Percentiles rank a stretch among this genome's conserved stretches.
phyloP scores from a whole-genome alignment of 2,797 vertebrate genomes.

The Acropternis orthonyx region DNA sequence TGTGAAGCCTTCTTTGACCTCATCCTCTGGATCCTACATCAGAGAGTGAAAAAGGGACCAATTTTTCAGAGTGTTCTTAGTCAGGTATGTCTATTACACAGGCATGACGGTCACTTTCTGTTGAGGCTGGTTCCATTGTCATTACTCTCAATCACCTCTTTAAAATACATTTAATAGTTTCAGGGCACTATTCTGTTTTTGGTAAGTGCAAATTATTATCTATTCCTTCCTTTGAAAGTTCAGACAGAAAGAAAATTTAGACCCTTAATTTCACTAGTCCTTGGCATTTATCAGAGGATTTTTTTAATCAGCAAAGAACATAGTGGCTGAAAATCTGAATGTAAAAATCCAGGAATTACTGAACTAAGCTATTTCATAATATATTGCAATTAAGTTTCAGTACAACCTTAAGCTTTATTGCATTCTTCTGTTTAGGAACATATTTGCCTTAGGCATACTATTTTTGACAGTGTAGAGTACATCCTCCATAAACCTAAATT shows the following conservation, averaged over 20 bases:
- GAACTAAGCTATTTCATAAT: slow-evolving; percentile 5
- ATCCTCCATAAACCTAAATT: slow-evolving; percentile 57
- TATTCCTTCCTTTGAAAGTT: neutral
- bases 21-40: neutral
- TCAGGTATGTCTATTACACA: neutral
- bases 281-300: neutral
- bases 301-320: neutral
- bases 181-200: neutral
- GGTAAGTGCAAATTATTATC: neutral
- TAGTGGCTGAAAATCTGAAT: neutral
- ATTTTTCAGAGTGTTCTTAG: neutral
- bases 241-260: neutral
- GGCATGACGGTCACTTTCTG: accelerated
- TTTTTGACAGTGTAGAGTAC: slow-evolving; percentile 50
- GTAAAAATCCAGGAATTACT: slow-evolving; percentile 18
- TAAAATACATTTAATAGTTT: neutral
- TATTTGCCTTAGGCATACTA: slow-evolving; percentile 41
- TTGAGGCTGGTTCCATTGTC: neutral
- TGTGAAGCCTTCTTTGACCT: neutral
- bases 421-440: slow-evolving; percentile 49
- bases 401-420: slow-evolving; percentile 43
- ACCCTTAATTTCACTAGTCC: neutral
- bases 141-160: neutral
- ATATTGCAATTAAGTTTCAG: slow-evolving; percentile 16
- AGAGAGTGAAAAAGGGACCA: neutral